Evolutionary conservation across 2,888 invertebrate genomes (phyloP).

Genomic region (Dryomyza anilis): DNA sequence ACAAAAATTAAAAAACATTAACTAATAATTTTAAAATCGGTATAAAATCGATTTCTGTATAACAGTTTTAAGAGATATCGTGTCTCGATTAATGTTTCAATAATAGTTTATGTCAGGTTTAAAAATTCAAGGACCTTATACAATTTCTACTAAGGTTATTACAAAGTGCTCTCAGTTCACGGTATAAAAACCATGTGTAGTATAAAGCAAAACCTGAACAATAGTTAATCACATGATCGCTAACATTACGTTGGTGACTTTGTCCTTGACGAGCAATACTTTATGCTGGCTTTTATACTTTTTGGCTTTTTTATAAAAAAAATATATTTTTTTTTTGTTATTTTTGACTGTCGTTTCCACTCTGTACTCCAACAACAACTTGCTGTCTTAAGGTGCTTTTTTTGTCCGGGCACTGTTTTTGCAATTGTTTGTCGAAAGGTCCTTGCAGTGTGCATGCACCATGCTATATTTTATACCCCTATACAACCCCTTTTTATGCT

Average conservation of each 20-base stretch:
- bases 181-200: background rate
- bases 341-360: background rate
- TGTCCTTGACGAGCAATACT: background rate
- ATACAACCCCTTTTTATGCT: conserved; percentile 9
- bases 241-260: conserved; percentile 15
- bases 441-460: background rate
- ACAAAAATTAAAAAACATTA: too few relatives aligned
- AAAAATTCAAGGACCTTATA: too few relatives aligned
- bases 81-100: too few relatives aligned
- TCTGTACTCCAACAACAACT: conserved; percentile 38
- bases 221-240: conserved; percentile 21
- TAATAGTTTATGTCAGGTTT: too few relatives aligned
- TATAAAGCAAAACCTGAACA: background rate
- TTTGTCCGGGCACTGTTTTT: background rate
- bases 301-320: background rate
- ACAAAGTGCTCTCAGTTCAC: background rate
- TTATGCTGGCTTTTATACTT: background rate
- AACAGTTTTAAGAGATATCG: too few relatives aligned
- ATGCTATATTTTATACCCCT: background rate
- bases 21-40: too few relatives aligned
- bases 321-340: background rate
- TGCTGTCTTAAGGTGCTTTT: conserved; percentile 35
- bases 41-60: too few relatives aligned
- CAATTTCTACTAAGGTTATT: too few relatives aligned
- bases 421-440: background rate